Conservation (phyloP, 2,113 vertebrate genomes). For the Acanthochromis polyacanthus region DNA sequence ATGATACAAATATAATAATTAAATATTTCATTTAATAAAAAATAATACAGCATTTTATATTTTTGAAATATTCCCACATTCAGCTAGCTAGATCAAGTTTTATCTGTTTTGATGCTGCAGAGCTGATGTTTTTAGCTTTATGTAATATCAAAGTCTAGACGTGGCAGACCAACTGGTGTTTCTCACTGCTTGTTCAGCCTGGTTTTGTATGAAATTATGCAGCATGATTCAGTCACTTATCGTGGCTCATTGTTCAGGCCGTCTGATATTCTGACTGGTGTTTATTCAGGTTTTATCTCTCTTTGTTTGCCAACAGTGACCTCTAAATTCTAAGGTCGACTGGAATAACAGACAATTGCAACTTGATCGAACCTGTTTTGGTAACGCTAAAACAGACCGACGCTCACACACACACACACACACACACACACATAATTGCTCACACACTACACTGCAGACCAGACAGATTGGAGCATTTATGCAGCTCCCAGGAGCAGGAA, state of each 20-base stretch:
- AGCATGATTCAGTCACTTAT: background rate
- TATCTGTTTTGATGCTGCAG: too few species aligned
- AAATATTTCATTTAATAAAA: too few species aligned
- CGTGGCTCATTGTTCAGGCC: background rate
- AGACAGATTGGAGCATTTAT: slow-evolving; percentile 51
- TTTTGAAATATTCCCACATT: too few species aligned
- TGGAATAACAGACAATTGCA: background rate
- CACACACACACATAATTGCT: background rate
- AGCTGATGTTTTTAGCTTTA: background rate
- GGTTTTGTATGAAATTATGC: background rate
- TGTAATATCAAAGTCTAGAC: background rate
- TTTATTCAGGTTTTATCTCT: background rate
- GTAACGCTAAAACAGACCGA: background rate
- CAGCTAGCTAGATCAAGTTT: too few species aligned
- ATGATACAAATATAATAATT: too few species aligned
- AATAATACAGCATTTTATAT: too few species aligned
- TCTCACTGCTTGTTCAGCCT: background rate
- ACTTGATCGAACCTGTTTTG: background rate
- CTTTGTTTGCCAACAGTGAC: background rate
- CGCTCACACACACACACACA: slow-evolving; percentile 10
- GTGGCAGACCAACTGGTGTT: background rate
- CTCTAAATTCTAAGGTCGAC: background rate
- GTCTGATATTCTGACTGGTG: too few species aligned
- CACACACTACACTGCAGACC: slow-evolving; percentile 31
- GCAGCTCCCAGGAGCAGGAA: slow-evolving; percentile 44